A percentile compares a stretch with the other conserved stretches of the same genome.
Conservation (phyloP, 2,113 vertebrate genomes). For the Clarias magur region DNA sequence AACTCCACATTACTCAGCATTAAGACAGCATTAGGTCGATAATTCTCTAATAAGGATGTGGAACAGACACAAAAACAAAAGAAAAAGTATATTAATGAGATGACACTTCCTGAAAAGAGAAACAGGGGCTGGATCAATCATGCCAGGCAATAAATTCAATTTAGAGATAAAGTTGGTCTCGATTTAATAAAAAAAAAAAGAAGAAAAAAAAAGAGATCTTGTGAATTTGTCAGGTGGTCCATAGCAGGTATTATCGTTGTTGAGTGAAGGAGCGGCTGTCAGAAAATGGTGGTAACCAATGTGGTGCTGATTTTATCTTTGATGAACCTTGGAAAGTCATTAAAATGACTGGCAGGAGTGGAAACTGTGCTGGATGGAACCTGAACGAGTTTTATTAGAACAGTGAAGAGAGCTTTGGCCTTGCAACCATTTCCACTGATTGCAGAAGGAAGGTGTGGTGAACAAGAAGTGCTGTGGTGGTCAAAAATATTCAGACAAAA, state of each 20-base stretch:
- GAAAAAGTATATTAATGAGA: constrained; percentile 10
- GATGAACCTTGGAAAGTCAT: neutral
- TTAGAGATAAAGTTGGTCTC: neutral
- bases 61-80: neutral
- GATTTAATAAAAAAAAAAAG: no score
- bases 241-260: neutral
- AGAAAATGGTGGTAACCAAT: neutral
- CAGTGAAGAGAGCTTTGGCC: neutral
- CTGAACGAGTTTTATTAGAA: neutral
- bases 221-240: neutral
- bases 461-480: neutral
- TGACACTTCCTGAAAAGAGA: neutral
- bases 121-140: neutral
- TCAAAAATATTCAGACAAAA: no score
- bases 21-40: neutral
- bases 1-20: neutral
- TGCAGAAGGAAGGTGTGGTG: neutral
- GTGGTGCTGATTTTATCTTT: neutral
- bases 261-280: neutral
- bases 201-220: neutral
- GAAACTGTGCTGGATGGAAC: neutral
- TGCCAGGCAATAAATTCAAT: neutral
- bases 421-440: neutral
- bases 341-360: neutral
- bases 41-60: neutral